These are phyloP conservation scores for Philaethria dido DNA, from an alignment of 2,888 invertebrate genomes.

Conservation along the genomic window DNA sequence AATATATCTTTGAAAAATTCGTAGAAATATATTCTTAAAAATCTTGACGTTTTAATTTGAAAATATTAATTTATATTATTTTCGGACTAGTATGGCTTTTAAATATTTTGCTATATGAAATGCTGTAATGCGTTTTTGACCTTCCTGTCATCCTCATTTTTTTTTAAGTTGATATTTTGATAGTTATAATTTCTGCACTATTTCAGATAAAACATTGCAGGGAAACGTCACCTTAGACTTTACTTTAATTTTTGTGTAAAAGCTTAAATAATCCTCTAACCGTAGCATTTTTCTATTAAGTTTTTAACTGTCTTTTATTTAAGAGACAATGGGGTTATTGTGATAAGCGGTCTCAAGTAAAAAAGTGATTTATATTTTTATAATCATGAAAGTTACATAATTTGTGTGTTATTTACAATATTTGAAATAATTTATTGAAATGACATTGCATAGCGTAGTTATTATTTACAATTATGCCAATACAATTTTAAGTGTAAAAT, in stretches of 20 bases:
- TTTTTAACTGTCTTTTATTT: constrained; percentile 2
- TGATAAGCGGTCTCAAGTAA: constrained; percentile 29
- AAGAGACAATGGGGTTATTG: constrained; percentile 10
- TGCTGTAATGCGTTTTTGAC: no score
- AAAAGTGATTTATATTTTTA: constrained; percentile 35
- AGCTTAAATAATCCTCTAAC: neutral
- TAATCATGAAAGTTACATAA: constrained; percentile 26
- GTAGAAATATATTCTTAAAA: constrained; percentile 3
- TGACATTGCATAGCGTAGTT: neutral
- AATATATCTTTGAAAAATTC: constrained; percentile 15
- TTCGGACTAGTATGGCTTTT: neutral
- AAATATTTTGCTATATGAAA: no score
- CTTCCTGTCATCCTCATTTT: no score
- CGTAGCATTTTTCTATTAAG: neutral
- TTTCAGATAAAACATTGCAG: neutral
- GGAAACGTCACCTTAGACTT: neutral
- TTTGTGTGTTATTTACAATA: constrained; percentile 14
- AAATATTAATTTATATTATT: neutral
- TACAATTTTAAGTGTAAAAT: neutral
- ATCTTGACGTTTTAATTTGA: neutral
- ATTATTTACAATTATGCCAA: neutral
- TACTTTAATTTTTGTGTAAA: neutral
- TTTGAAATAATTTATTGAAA: neutral
- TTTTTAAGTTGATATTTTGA: neutral
- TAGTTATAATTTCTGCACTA: neutral